phyloP scores from a whole-genome alignment of 2,888 invertebrate genomes.

The Cyclophora albipunctata region DNA sequence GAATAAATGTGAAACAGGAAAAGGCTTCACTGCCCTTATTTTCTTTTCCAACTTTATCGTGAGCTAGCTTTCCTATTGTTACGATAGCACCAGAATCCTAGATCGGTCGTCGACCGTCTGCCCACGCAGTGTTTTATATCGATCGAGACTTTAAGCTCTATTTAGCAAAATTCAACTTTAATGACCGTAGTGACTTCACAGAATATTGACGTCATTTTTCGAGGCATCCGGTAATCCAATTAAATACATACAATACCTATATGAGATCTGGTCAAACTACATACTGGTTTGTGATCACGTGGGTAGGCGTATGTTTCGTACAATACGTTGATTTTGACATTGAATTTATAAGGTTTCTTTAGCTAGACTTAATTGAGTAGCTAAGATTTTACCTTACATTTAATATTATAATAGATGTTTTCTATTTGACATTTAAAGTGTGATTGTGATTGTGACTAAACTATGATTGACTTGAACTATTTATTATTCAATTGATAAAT shows the following conservation, averaged over 20 bases:
- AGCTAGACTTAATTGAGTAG: neutral
- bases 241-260: slow-evolving; percentile 11
- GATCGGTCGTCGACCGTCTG: slow-evolving; percentile 38
- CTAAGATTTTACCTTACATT: too few relatives aligned
- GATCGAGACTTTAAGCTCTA: slow-evolving; percentile 24
- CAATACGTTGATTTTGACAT: too few relatives aligned
- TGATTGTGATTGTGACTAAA: too few relatives aligned
- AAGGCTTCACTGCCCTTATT: too few relatives aligned
- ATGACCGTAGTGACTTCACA: slow-evolving; percentile 4
- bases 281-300: slow-evolving; percentile 15
- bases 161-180: slow-evolving; percentile 13
- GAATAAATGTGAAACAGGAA: too few relatives aligned
- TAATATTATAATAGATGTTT: too few relatives aligned
- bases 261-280: slow-evolving; percentile 16
- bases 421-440: too few relatives aligned
- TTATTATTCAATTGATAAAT: too few relatives aligned
- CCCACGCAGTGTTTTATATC: slow-evolving; percentile 32
- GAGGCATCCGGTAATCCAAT: slow-evolving; percentile 19
- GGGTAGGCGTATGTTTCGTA: slow-evolving; percentile 4
- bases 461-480: too few relatives aligned
- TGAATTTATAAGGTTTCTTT: slow-evolving; percentile 6
- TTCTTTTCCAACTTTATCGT: too few relatives aligned
- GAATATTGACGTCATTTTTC: slow-evolving; percentile 14
- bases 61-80: neutral
- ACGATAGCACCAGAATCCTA: slow-evolving; percentile 17